phyloP scores from a whole-genome alignment of 2,888 invertebrate genomes.

The Helicoverpa assulta region DNA sequence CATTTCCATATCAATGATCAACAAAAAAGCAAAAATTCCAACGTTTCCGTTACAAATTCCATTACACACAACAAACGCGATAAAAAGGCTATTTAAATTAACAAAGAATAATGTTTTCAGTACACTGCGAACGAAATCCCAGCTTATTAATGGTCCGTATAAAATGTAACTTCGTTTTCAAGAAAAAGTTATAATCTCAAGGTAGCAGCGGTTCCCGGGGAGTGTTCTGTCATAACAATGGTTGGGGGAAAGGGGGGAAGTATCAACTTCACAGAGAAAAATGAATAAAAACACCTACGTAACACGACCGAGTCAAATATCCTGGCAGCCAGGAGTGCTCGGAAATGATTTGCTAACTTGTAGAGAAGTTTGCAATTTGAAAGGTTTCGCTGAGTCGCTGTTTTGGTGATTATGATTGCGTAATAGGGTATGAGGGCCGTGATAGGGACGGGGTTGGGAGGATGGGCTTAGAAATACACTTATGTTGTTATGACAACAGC shows the following conservation, averaged over 20 bases:
- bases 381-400: conserved; percentile 18
- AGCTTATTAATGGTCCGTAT: conserved; percentile 66
- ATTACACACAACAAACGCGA: conserved; percentile 53
- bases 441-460: neutral
- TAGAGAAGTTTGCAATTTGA: conserved; percentile 51
- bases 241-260: conserved; percentile 29
- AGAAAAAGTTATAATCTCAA: conserved; percentile 72
- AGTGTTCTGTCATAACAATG: conserved; percentile 71
- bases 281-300: conserved; percentile 71
- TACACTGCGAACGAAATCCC: conserved; percentile 63
- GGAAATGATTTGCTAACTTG: conserved; percentile 65
- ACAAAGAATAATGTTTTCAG: conserved; percentile 52
- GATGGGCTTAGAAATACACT: neutral
- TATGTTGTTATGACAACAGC: neutral
- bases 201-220: conserved; percentile 62
- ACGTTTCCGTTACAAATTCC: conserved; percentile 46
- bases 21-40: conserved; percentile 36
- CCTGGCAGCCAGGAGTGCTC: conserved; percentile 50
- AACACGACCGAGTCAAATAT: conserved; percentile 68
- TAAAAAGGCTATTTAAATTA: conserved; percentile 57
- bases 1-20: neutral
- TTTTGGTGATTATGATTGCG: conserved; percentile 26
- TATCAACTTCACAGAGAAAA: conserved; percentile 65
- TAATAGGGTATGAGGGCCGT: conserved; percentile 13
- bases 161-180: conserved; percentile 70